phyloP scores from a whole-genome alignment of 2,113 vertebrate species.

The Carlito syrichta region DNA sequence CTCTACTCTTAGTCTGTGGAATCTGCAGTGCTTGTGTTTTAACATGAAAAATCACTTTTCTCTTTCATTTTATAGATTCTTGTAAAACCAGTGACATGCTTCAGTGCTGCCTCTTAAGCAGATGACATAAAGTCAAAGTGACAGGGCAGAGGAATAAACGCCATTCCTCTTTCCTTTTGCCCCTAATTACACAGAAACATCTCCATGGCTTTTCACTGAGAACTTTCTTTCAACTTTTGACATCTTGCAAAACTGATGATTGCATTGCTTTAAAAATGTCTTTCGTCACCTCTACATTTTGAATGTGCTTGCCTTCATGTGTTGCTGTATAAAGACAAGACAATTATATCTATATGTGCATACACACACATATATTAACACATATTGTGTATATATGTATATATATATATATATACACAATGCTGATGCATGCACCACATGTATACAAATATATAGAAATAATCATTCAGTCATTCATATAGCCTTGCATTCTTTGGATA shows the following conservation, averaged over 20 bases:
- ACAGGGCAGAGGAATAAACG: conserved; percentile 78
- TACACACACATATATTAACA: not conserved
- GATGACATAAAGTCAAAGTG: conserved; percentile 76
- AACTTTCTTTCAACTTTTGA: conserved; percentile 76
- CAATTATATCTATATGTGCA: not conserved
- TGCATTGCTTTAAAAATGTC: conserved; percentile 80
- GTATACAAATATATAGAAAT: not conserved
- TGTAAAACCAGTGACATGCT: conserved; percentile 63
- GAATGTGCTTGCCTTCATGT: conserved; percentile 64
- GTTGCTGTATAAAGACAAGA: conserved; percentile 58
- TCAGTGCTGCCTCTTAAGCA: conserved; percentile 53
- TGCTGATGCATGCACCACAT: not conserved
- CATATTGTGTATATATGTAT: no score
- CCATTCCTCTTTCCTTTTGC: conserved; percentile 63
- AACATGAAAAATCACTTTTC: conserved; percentile 48
- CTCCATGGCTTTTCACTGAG: conserved; percentile 73
- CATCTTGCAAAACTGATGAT: conserved; percentile 84
- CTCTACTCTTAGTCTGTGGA: not conserved
- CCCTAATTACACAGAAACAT: conserved; percentile 52
- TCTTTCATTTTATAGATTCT: conserved; percentile 48
- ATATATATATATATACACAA: not conserved
- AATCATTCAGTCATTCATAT: not conserved
- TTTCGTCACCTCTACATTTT: conserved; percentile 64
- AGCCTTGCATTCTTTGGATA: not conserved
- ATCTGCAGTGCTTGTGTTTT: not conserved